These are phyloP conservation scores for Clamator glandarius DNA, from an alignment of 2,797 vertebrate species.

Conservation along the genomic window DNA sequence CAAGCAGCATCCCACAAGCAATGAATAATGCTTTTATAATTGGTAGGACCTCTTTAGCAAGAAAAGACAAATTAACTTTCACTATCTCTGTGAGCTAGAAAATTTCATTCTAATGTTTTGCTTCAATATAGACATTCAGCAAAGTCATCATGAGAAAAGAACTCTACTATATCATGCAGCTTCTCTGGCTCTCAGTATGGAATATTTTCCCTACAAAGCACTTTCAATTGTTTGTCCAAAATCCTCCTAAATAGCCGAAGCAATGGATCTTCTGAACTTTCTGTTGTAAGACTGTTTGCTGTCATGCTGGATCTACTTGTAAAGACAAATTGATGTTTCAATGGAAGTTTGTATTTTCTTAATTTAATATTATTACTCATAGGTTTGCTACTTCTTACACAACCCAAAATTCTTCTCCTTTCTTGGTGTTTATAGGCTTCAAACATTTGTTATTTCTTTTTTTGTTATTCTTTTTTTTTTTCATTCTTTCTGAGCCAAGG, in stretches of 20 bases:
- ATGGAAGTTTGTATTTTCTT: conserved; percentile 44
- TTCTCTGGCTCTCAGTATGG: conserved; percentile 26
- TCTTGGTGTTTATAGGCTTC: conserved; percentile 41
- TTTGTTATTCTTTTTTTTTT: not conserved
- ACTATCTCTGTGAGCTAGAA: not conserved
- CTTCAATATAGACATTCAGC: conserved; percentile 16
- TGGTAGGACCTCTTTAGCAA: not conserved
- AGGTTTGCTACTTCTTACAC: conserved; percentile 50
- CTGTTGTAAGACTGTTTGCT: conserved; percentile 26
- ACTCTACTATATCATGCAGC: not conserved
- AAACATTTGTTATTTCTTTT: conserved; percentile 47
- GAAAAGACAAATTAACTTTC: conserved; percentile 18
- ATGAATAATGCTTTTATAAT: not conserved
- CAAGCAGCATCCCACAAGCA: not conserved
- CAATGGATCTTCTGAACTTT: conserved; percentile 31
- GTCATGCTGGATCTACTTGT: conserved; percentile 28
- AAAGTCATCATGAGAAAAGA: not conserved
- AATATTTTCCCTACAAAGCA: not conserved
- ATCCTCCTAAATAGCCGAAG: conserved; percentile 23
- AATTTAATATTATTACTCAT: conserved; percentile 42
- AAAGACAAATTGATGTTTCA: conserved; percentile 47
- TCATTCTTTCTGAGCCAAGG: not conserved
- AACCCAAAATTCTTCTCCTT: conserved; percentile 48
- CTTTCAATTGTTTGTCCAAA: conserved; percentile 19
- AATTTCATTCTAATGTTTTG: not conserved